Evolutionary conservation across 1,140 invertebrate species (phyloP).

Genomic region (Oncopeltus fasciatus): DNA sequence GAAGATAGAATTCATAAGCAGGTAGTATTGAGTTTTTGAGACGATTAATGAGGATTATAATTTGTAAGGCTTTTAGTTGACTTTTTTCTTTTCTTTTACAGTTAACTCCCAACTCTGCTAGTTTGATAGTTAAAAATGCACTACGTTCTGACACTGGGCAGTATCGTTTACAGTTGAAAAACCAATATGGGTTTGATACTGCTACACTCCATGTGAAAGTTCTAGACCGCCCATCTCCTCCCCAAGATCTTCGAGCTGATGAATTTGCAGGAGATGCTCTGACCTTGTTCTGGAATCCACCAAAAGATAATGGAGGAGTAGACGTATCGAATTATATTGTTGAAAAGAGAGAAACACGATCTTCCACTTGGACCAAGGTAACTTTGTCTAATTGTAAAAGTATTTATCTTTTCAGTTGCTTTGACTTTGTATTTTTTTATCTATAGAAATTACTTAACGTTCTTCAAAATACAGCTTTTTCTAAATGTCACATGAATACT

Average conservation of each 20-base stretch:
- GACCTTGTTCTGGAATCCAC: slow-evolving; percentile 89
- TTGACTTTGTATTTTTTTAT: too few relatives aligned
- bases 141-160: slow-evolving; percentile 80
- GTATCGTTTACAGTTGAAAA: slow-evolving; percentile 84
- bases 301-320: slow-evolving; percentile 88
- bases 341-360: slow-evolving; percentile 76
- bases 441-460: too few relatives aligned
- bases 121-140: slow-evolving; percentile 82
- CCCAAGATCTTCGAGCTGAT: slow-evolving; percentile 72
- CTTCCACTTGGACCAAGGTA: slow-evolving; percentile 71
- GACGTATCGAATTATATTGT: slow-evolving; percentile 93
- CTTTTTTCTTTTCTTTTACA: slow-evolving; percentile 26
- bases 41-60: neutral
- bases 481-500: too few relatives aligned
- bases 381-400: too few relatives aligned
- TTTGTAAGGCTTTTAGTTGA: neutral
- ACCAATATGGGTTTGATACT: slow-evolving; percentile 87
- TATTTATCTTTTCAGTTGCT: too few relatives aligned
- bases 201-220: slow-evolving; percentile 88
- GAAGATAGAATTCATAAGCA: slow-evolving; percentile 68
- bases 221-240: slow-evolving; percentile 75
- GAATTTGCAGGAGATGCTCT: slow-evolving; percentile 91
- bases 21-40: slow-evolving; percentile 26
- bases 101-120: slow-evolving; percentile 70
- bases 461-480: too few relatives aligned